Evolutionary conservation across 2,797 vertebrate species (phyloP).

Genomic region (Epinephelus malabaricus): DNA sequence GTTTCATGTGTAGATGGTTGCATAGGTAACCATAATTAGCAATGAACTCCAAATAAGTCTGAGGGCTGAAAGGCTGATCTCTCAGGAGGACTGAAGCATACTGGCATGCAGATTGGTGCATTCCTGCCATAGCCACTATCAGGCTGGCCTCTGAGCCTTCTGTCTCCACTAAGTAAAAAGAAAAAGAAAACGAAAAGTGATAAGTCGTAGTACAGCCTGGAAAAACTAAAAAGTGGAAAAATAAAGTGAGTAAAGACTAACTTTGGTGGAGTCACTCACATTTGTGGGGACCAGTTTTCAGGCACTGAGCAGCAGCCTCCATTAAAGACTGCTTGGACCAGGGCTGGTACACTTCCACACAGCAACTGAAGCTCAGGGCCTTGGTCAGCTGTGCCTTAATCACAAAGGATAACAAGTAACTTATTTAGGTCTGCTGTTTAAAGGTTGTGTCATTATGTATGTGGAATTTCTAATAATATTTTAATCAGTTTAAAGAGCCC

Average conservation of each 20-base stretch:
- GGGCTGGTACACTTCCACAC: slow-evolving; percentile 86
- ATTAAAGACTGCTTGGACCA: slow-evolving; percentile 83
- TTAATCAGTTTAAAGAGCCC: background rate
- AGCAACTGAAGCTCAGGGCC: slow-evolving; percentile 78
- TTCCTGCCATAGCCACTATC: slow-evolving; percentile 83
- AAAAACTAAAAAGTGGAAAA: background rate
- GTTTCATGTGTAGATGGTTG: slow-evolving; percentile 64
- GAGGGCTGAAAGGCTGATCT: slow-evolving; percentile 84
- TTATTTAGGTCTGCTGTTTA: background rate
- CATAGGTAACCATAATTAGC: slow-evolving; percentile 76
- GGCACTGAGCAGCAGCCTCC: slow-evolving; percentile 74
- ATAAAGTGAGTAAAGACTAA: background rate
- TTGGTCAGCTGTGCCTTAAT: slow-evolving; percentile 71
- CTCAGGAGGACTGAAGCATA: slow-evolving; percentile 78
- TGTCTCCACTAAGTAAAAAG: slow-evolving; percentile 53
- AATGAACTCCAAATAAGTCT: slow-evolving; percentile 85
- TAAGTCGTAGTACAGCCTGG: background rate
- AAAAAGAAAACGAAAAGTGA: background rate
- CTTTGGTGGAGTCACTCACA: slow-evolving; percentile 54
- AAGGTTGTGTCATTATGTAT: too few species aligned
- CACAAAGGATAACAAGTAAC: slow-evolving; percentile 2
- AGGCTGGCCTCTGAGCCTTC: slow-evolving; percentile 61
- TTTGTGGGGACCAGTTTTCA: slow-evolving; percentile 63
- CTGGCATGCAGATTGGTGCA: slow-evolving; percentile 85
- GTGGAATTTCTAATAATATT: too few species aligned